phyloP scores from a whole-genome alignment of 2,797 vertebrate genomes.

The Dipus sagitta region DNA sequence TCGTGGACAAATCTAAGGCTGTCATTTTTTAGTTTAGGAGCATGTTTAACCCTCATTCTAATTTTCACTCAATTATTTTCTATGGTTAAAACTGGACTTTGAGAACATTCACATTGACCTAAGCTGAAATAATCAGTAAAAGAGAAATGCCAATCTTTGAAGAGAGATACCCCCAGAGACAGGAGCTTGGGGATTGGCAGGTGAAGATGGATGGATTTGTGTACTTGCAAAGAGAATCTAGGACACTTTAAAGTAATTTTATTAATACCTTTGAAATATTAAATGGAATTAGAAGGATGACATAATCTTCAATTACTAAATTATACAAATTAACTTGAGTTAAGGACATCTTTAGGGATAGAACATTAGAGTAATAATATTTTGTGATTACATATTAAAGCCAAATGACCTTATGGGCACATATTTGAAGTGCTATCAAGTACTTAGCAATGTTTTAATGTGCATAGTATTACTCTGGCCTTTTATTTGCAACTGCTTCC shows the following conservation, averaged over 20 bases:
- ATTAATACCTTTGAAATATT: constrained; percentile 61
- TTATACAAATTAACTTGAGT: constrained; percentile 63
- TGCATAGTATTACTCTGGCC: not conserved
- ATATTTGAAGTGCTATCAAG: constrained; percentile 58
- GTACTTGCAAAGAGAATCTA: constrained; percentile 8
- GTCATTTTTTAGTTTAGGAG: not conserved
- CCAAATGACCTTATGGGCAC: constrained; percentile 20
- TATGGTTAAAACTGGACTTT: constrained; percentile 9
- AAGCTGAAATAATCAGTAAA: not conserved
- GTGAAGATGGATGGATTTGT: not conserved
- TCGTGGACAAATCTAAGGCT: not conserved
- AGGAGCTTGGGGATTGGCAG: not conserved
- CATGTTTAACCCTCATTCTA: no score
- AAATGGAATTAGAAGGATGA: constrained; percentile 59
- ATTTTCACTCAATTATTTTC: not conserved
- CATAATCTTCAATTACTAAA: constrained; percentile 64
- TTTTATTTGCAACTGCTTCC: constrained; percentile 54
- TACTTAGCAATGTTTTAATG: constrained; percentile 54
- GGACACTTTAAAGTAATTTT: constrained; percentile 51
- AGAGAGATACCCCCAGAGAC: not conserved
- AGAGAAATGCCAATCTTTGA: not conserved
- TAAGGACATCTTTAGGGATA: constrained; percentile 40
- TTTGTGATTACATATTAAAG: constrained; percentile 62
- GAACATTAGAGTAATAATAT: constrained; percentile 43
- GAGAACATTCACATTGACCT: constrained; percentile 36